These are phyloP conservation scores for Cuniculus paca DNA, from an alignment of 2,797 vertebrate genomes.

Conservation along the genomic window DNA sequence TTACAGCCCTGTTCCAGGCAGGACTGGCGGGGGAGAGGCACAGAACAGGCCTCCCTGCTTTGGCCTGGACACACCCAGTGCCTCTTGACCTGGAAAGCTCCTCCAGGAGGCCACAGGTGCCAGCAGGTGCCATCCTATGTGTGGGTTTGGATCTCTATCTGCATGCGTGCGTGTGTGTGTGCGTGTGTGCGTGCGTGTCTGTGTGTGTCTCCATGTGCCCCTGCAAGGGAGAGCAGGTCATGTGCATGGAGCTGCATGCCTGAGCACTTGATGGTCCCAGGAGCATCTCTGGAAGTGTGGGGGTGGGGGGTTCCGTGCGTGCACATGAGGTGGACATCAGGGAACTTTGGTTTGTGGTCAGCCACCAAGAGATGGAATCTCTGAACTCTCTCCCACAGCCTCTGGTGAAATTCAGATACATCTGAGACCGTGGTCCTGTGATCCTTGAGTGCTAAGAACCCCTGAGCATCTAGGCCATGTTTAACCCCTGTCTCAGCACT, in stretches of 20 bases:
- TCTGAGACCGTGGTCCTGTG: conserved; percentile 9
- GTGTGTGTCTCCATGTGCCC: conserved; percentile 48
- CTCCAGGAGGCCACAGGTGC: neutral
- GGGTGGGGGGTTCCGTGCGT: too few species aligned
- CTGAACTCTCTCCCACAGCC: neutral
- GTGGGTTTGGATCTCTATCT: neutral
- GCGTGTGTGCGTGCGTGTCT: conserved; percentile 35
- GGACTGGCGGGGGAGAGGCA: neutral
- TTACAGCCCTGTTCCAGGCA: neutral
- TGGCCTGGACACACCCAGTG: neutral
- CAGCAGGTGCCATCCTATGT: neutral
- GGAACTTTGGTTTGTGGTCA: neutral
- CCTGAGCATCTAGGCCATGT: neutral
- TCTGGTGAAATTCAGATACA: conserved; percentile 12
- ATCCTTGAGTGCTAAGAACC: neutral
- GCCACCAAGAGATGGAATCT: neutral
- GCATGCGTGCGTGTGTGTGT: conserved; percentile 79
- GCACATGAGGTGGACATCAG: neutral
- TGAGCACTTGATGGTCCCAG: neutral
- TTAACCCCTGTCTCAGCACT: neutral
- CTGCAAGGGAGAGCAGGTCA: neutral
- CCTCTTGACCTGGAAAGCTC: neutral
- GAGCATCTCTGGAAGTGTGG: neutral
- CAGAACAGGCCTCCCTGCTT: neutral
- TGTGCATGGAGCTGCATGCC: neutral